phyloP scores from a whole-genome alignment of 2,797 vertebrate genomes.

The Coregonus ussuriensis region DNA sequence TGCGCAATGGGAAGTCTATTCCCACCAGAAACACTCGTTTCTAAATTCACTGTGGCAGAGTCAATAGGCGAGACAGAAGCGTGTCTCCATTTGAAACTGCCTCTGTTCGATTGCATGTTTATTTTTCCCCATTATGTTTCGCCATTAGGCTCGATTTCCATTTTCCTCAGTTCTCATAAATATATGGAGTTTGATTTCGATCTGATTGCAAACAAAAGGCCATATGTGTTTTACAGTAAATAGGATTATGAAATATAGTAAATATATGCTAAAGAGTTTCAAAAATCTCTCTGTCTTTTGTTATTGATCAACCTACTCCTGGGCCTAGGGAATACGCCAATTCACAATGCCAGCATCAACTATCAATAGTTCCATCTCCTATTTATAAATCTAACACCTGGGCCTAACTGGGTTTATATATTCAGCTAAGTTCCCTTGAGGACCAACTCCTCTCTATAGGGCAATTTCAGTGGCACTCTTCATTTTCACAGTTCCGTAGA shows the following conservation, averaged over 20 bases:
- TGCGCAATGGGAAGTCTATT: too few species aligned
- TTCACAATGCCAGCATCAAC: not conserved
- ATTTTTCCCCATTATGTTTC: not conserved
- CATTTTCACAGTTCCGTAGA: not conserved
- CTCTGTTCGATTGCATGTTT: not conserved
- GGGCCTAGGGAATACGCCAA: not conserved
- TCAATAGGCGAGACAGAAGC: not conserved
- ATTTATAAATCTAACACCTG: not conserved
- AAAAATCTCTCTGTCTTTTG: not conserved
- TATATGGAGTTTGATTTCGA: not conserved
- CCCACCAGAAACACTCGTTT: not conserved
- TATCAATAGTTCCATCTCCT: not conserved
- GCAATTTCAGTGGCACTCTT: not conserved
- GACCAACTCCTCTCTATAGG: not conserved
- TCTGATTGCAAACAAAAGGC: not conserved
- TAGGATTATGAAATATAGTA: not conserved
- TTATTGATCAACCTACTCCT: not conserved
- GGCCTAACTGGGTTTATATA: not conserved
- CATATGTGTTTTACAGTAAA: not conserved
- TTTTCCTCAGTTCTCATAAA: not conserved
- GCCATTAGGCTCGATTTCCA: not conserved
- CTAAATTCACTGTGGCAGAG: not conserved
- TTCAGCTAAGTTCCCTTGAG: not conserved
- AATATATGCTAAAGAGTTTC: not conserved
- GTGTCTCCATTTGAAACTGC: not conserved